A percentile compares a stretch with the other conserved stretches of the same genome.
Conservation (phyloP, 2,797 vertebrate species). For the Karalla daura region DNA sequence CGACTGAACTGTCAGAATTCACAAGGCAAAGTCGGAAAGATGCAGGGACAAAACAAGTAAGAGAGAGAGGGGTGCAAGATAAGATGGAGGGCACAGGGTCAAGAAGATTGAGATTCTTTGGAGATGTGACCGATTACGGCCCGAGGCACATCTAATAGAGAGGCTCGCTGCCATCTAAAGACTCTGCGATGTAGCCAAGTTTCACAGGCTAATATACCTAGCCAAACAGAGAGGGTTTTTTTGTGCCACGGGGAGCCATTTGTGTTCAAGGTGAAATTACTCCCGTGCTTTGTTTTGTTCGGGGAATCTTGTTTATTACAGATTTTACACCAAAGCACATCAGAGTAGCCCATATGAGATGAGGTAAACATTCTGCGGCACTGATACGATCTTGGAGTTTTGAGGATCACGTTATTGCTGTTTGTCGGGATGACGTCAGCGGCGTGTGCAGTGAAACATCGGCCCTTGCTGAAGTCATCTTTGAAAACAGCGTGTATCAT, state of each 20-base stretch:
- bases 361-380: background rate
- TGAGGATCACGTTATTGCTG: background rate
- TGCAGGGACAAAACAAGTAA: background rate
- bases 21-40: constrained; percentile 12
- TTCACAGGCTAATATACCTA: constrained; percentile 16
- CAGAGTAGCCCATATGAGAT: background rate
- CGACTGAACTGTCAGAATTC: constrained; percentile 16
- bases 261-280: background rate
- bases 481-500: constrained; percentile 21
- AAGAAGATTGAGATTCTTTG: constrained; percentile 31
- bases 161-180: constrained; percentile 40
- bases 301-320: constrained; percentile 2
- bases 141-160: constrained; percentile 25
- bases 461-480: constrained; percentile 3
- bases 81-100: constrained; percentile 26
- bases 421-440: constrained; percentile 22
- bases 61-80: constrained; percentile 16
- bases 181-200: constrained; percentile 19
- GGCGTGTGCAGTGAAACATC: constrained; percentile 5
- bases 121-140: constrained; percentile 46
- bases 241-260: constrained; percentile 17
- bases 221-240: constrained; percentile 21
- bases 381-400: background rate
- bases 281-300: constrained; percentile 4
- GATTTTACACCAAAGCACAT: background rate